These are phyloP conservation scores for Pseudochirops cupreus DNA, from an alignment of 2,797 vertebrate genomes.

Conservation along the genomic window DNA sequence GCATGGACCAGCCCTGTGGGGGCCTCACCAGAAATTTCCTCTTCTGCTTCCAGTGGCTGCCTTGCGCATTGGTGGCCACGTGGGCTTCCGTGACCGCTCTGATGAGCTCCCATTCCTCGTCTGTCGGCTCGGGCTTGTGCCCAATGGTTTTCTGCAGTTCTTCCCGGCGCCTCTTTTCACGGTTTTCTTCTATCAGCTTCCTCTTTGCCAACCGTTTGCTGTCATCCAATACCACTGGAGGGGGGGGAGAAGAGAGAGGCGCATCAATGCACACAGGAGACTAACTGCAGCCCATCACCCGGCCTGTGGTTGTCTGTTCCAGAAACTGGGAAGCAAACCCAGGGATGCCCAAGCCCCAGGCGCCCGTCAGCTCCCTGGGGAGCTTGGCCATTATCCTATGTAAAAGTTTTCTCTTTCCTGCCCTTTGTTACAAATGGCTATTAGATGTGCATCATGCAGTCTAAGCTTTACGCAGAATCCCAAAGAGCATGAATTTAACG, in stretches of 20 bases:
- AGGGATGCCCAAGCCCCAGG: neutral
- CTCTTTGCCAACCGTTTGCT: conserved; percentile 97
- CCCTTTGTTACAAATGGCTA: neutral
- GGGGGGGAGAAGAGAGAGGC: conserved; percentile 35
- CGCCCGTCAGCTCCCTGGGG: neutral
- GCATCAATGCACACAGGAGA: neutral
- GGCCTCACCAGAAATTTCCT: conserved; percentile 97
- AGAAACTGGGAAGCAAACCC: neutral
- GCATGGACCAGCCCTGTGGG: neutral
- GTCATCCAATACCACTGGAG: conserved; percentile 97
- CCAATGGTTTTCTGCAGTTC: conserved; percentile 94
- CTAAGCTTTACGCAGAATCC: neutral
- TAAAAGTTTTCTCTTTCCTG: neutral
- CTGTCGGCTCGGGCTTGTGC: conserved; percentile 94
- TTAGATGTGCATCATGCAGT: no score
- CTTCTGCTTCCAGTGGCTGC: conserved; percentile 99
- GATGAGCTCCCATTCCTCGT: conserved; percentile 98
- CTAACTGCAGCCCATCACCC: neutral
- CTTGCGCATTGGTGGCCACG: conserved; percentile 97
- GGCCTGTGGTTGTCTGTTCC: neutral
- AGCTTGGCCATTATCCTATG: neutral
- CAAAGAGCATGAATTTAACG: neutral
- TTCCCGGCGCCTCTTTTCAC: conserved; percentile 93
- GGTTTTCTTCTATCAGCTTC: conserved; percentile 97
- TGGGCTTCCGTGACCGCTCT: conserved; percentile 97